Evolutionary conservation across 53 echinoderm and acorn worm genomes (phyloP), one percentile per base, ranked within the genome.

Genomic region (Paelopatides confundens): DNA sequence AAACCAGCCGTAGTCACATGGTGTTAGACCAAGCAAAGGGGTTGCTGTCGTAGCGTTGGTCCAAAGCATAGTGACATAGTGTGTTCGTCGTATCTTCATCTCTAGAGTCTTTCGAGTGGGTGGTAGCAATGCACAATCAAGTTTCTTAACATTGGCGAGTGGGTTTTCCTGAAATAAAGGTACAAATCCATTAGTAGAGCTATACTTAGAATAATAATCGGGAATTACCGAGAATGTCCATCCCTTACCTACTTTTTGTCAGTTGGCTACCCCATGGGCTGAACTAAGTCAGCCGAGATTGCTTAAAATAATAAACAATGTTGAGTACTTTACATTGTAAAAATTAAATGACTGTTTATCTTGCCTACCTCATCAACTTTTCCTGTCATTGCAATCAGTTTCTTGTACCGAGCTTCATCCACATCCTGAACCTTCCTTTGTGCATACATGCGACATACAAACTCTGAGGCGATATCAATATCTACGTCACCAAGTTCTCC

Each of bases 121-220:
- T 81, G 93, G 93, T 50, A 92, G 69, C 17, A 92, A 38, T 5
- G 93, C 86, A 81, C 93, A 89, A 82, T 92, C 89, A 34, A 85
- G 34, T 40, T 52, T 47, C 63, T 89, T 92, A 48, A 92, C 78
- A 39, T 89, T 89, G 15, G 86, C 82, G 5, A 92, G 82, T 26
- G 89, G 93, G 26, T 68, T 92, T 0, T 89, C 86, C 89, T 92
- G 31, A 38, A 81, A 15, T n/a, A n/a, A n/a, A n/a, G n/a, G n/a
- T n/a, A n/a, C n/a, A n/a, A n/a, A n/a, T n/a, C n/a, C n/a, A n/a
- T n/a, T n/a, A n/a, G n/a, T n/a, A n/a, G n/a, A n/a, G n/a, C n/a
- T n/a, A n/a, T n/a, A n/a, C n/a, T n/a, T n/a, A n/a, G n/a, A n/a
- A n/a, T n/a, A n/a, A n/a, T n/a, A n/a, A n/a, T n/a, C n/a, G n/a